phyloP scores from a whole-genome alignment of 1,140 invertebrate genomes.

The Pseudomyrmex dendroicus region DNA sequence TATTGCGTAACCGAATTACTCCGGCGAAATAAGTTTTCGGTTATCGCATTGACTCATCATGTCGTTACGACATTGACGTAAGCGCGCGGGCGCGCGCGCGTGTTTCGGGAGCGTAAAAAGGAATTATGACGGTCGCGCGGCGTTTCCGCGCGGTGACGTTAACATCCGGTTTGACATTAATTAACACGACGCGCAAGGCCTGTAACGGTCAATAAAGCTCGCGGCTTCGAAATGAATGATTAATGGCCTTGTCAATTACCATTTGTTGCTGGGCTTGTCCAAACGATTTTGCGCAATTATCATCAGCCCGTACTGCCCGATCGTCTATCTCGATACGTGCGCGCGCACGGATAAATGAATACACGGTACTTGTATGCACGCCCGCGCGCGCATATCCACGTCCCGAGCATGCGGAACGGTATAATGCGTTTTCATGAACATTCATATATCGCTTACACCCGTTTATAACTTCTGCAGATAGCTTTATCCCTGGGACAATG shows the following conservation, averaged over 20 bases:
- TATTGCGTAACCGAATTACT: no score
- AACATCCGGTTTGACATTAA: slow-evolving; percentile 71
- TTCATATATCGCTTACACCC: slow-evolving; percentile 49
- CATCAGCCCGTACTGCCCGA: slow-evolving; percentile 34
- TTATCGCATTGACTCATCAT: no score
- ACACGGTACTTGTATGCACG: background rate
- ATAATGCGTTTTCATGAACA: slow-evolving; percentile 52
- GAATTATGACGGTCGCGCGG: slow-evolving; percentile 50
- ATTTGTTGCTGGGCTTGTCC: slow-evolving; percentile 67
- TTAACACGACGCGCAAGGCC: slow-evolving; percentile 71
- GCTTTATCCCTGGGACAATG: slow-evolving; percentile 35
- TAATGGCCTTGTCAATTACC: slow-evolving; percentile 77
- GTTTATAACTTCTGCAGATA: slow-evolving; percentile 50
- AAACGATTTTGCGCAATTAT: slow-evolving; percentile 75
- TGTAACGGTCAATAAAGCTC: slow-evolving; percentile 75
- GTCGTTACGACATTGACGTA: no score
- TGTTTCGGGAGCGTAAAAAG: slow-evolving; percentile 21
- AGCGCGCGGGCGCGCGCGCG: no score
- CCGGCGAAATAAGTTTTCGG: no score
- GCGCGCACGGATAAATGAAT: slow-evolving; percentile 32
- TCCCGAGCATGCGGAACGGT: background rate
- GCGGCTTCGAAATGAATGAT: slow-evolving; percentile 74
- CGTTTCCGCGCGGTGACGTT: slow-evolving; percentile 49
- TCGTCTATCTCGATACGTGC: slow-evolving; percentile 52
- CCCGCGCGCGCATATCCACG: background rate